A percentile compares a stretch with the other conserved stretches of the same genome.
Conservation (phyloP, 2,113 vertebrate species). For the Phaethornis superciliosus region DNA sequence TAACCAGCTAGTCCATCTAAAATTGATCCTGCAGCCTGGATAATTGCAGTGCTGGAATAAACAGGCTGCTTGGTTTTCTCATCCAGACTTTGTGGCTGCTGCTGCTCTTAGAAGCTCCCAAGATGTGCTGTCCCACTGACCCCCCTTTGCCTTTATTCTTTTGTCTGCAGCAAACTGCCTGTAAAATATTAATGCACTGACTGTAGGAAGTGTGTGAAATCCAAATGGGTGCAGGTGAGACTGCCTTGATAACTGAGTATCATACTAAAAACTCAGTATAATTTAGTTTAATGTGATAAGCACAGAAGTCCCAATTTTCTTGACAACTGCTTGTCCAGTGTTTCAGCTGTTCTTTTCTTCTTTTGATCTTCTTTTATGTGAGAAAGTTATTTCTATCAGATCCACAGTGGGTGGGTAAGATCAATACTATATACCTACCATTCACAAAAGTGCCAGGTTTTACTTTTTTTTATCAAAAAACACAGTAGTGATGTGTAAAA, state of each 20-base stretch:
- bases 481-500: slow-evolving; percentile 7
- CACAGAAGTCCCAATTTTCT: background rate
- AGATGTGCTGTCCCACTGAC: background rate
- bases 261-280: background rate
- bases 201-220: background rate
- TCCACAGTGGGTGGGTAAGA: background rate
- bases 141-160: background rate
- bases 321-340: background rate
- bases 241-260: background rate
- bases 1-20: slow-evolving; percentile 10
- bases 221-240: background rate
- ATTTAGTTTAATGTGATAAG: background rate
- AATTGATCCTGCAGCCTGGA: background rate
- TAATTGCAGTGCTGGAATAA: slow-evolving; percentile 4
- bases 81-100: background rate
- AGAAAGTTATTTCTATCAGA: slow-evolving; percentile 26
- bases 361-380: background rate
- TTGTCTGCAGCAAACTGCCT: background rate
- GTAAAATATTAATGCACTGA: background rate
- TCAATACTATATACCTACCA: background rate
- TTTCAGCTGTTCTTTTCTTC: background rate
- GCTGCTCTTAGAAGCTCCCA: background rate
- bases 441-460: slow-evolving; percentile 24
- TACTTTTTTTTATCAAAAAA: background rate
- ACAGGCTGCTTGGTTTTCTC: slow-evolving; percentile 20